These are phyloP conservation scores for Lasiurus cinereus DNA, from an alignment of 2,113 vertebrate genomes.

Conservation along the genomic window DNA sequence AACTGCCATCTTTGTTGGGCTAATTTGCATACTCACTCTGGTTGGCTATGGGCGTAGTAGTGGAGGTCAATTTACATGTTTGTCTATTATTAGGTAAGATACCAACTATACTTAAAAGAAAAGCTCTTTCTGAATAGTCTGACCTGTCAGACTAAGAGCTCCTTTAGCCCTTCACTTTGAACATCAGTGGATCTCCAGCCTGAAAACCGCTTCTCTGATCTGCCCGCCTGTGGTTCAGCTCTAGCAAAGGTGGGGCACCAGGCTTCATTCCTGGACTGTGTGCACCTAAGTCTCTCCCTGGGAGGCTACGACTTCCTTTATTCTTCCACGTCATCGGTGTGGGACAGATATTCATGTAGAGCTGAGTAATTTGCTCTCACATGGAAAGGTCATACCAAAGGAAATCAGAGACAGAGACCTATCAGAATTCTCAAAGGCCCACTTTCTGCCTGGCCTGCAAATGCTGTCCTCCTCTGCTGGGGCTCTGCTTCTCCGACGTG, in stretches of 20 bases:
- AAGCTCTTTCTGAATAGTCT: not conserved
- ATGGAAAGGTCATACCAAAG: not conserved
- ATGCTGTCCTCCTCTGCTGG: not conserved
- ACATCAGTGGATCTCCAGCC: not conserved
- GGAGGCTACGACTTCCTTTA: not conserved
- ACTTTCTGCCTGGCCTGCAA: not conserved
- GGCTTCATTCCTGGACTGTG: not conserved
- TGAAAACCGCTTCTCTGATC: not conserved
- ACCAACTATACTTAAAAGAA: not conserved
- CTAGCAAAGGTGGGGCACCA: not conserved
- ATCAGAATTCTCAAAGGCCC: slow-evolving; percentile 4
- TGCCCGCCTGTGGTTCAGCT: not conserved
- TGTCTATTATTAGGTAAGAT: too few species aligned
- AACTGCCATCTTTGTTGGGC: too few species aligned
- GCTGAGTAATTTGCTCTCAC: not conserved
- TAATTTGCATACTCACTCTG: too few species aligned
- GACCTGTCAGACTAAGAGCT: not conserved
- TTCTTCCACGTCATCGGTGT: not conserved
- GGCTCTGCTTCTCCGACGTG: not conserved
- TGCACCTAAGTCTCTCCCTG: not conserved
- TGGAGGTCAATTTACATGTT: too few species aligned
- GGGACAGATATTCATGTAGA: not conserved
- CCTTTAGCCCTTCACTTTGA: not conserved
- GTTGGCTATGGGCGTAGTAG: too few species aligned
- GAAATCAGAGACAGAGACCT: slow-evolving; percentile 20